Percentiles rank a stretch among this genome's conserved stretches.
Evolutionary conservation across 2,113 vertebrate genomes (phyloP).

Genomic region (Dryoscopus gambensis): DNA sequence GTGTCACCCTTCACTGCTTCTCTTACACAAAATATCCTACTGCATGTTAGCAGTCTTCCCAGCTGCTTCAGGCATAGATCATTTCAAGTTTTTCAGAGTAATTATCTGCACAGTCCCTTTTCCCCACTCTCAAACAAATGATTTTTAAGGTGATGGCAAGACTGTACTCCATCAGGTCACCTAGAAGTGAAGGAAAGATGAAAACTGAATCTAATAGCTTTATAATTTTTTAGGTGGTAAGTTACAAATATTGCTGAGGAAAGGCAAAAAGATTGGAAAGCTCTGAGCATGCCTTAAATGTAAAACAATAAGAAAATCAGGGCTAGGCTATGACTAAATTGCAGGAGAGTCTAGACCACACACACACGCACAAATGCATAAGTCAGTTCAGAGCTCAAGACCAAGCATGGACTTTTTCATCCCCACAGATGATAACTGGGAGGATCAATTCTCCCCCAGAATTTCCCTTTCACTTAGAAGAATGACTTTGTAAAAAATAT

Average conservation of each 20-base stretch:
- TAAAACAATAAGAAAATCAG: slow-evolving; percentile 44
- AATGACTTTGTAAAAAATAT: not conserved
- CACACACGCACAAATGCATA: not conserved
- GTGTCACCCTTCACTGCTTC: not conserved
- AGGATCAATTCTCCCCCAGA: not conserved
- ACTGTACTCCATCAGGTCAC: not conserved
- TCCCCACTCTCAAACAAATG: not conserved
- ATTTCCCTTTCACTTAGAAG: not conserved
- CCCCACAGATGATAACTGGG: not conserved
- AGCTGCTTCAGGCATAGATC: slow-evolving; percentile 6
- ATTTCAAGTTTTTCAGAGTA: not conserved
- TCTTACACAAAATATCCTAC: not conserved
- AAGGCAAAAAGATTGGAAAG: slow-evolving; percentile 8
- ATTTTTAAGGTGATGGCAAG: slow-evolving; percentile 43
- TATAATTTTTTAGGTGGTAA: slow-evolving; percentile 21
- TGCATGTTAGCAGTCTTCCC: not conserved
- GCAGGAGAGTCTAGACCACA: slow-evolving; percentile 30
- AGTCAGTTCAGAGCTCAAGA: not conserved
- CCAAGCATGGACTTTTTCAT: not conserved
- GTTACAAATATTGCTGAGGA: slow-evolving; percentile 32
- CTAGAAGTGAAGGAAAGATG: not conserved
- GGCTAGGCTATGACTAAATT: slow-evolving; percentile 26
- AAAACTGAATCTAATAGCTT: slow-evolving; percentile 30
- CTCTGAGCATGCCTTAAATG: slow-evolving; percentile 19
- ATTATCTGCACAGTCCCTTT: not conserved